These are phyloP conservation scores for Spongilla lacustris DNA, from an alignment of 37 sponge, comb jelly and placozoan species.

Conservation along the genomic window DNA sequence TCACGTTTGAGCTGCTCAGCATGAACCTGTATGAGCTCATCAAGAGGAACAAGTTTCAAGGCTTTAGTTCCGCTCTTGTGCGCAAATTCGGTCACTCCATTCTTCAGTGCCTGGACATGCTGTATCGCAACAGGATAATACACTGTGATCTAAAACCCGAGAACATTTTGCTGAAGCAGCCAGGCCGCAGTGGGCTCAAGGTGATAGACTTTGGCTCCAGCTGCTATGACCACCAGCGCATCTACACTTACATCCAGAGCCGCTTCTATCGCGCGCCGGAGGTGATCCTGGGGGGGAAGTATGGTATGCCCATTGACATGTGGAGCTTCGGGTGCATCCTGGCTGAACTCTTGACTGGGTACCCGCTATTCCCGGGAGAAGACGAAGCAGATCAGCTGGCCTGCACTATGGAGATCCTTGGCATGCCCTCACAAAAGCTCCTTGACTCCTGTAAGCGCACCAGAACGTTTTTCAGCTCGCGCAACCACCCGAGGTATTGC, in stretches of 20 bases:
- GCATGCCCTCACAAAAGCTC: slow-evolving; percentile 81
- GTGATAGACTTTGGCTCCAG: slow-evolving; percentile 97
- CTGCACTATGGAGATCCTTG: slow-evolving; percentile 91
- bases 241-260: slow-evolving; percentile 97
- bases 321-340: slow-evolving; percentile 98
- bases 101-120: slow-evolving; percentile 91
- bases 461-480: slow-evolving; percentile 78
- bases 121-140: slow-evolving; percentile 95
- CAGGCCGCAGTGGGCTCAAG: slow-evolving; percentile 93
- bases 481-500: slow-evolving; percentile 84
- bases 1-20: slow-evolving; percentile 97
- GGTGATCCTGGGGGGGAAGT: slow-evolving; percentile 91
- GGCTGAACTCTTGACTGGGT: slow-evolving; percentile 92
- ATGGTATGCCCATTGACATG: slow-evolving; percentile 98
- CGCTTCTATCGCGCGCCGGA: slow-evolving; percentile 97
- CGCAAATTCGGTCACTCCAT: slow-evolving; percentile 98
- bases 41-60: slow-evolving; percentile 99
- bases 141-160: slow-evolving; percentile 99
- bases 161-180: slow-evolving; percentile 93
- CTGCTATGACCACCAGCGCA: slow-evolving; percentile 94
- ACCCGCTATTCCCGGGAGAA: slow-evolving; percentile 94
- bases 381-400: slow-evolving; percentile 95
- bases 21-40: slow-evolving; percentile 99
- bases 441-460: slow-evolving; percentile 81
- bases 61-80: slow-evolving; percentile 94